Evolutionary conservation across 2,113 vertebrate genomes (phyloP).

Genomic region (Diglossa brunneiventris): DNA sequence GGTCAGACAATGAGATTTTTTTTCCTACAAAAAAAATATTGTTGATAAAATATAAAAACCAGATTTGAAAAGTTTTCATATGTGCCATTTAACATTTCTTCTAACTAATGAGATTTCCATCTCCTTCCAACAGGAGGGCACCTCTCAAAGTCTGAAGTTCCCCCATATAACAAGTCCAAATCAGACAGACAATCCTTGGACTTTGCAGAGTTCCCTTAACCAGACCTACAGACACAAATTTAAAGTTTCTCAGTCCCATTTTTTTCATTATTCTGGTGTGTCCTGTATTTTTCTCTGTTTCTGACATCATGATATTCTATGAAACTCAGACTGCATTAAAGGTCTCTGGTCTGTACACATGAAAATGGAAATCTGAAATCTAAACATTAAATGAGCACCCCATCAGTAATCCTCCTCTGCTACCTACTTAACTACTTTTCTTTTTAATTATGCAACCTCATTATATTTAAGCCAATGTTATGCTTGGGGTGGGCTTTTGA

Average conservation of each 20-base stretch:
- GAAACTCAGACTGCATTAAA: background rate
- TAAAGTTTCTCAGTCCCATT: background rate
- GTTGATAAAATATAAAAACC: background rate
- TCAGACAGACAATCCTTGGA: background rate
- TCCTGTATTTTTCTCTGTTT: background rate
- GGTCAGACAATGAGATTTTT: background rate
- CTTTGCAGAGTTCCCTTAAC: background rate
- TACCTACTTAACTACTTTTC: background rate
- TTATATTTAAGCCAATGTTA: background rate
- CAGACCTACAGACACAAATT: background rate
- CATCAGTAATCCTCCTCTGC: background rate
- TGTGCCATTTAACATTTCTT: background rate
- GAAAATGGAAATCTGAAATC: background rate
- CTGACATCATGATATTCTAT: background rate
- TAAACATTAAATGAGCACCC: background rate
- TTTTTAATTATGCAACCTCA: background rate
- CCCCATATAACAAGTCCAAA: background rate
- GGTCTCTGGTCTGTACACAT: background rate
- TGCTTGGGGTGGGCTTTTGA: background rate
- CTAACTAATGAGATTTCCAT: background rate
- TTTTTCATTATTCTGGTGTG: background rate
- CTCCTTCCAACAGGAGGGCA: background rate
- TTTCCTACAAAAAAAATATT: background rate
- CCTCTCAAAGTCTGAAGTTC: background rate
- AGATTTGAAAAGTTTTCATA: background rate